Evolutionary conservation across 2,797 vertebrate species (phyloP), one percentile per base, ranked within the genome.

Genomic region (Anguilla anguilla): DNA sequence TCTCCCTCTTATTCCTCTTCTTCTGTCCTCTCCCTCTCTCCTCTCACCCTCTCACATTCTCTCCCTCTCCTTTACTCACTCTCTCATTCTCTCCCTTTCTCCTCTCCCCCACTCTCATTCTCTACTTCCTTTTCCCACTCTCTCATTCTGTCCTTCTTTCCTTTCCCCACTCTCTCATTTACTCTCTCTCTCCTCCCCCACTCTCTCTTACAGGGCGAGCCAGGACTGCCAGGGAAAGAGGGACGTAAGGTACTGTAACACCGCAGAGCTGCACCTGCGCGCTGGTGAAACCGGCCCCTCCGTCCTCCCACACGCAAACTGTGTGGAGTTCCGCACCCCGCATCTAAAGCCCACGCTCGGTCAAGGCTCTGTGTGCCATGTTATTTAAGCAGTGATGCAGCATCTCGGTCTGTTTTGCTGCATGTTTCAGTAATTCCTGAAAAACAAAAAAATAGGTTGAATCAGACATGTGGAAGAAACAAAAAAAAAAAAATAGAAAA

Each of bases 201-300:
- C 31, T 5, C 39, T 90, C 88, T 92, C 89, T 91, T 93, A 31
- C 91, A 99, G 98, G 98, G 98, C 31, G 98, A 99, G 95, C 98
- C 98, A 0, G 98, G 98, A 92, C 97, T 98, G 93, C 96, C 98
- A 89, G 98, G 98, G 82, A 96, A 97, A 84, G 94, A 97, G 85
- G 98, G 98, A 91, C 94, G 95, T 64, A 99, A 99, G 98, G 98
- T 99, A 79, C 28, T 35, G 31, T 15, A 98, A 95, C 53, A 15
- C 11, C 69, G 87, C 86, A 88, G 87, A 25, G 25, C 25, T 39
- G 19, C 46, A 69, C 22, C 85, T 89, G 88, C 91, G 86, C 25
- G 86, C 72, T 89, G 90, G 82, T 79, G 83, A 92, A 61, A 88
- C 90, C 39, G 84, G 35, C 61, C 46, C 84, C 15, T 25, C 64